phyloP scores from a whole-genome alignment of 2,888 invertebrate species.

The Apodemia hepburni region DNA sequence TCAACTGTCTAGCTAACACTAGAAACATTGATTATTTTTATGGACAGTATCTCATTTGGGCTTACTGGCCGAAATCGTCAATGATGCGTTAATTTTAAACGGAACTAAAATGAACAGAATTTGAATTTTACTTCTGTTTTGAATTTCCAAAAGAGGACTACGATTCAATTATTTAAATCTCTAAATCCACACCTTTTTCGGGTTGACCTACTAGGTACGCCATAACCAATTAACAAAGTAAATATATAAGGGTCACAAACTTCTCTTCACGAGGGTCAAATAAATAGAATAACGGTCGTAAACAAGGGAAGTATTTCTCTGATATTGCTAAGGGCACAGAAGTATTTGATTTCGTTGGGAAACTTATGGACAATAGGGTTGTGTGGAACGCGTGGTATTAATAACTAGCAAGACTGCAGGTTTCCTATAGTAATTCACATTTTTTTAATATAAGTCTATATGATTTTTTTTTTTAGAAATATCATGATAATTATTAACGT shows the following conservation, averaged over 20 bases:
- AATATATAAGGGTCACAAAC: constrained; percentile 13
- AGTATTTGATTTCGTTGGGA: constrained; percentile 12
- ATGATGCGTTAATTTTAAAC: not conserved
- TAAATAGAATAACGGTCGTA: constrained; percentile 11
- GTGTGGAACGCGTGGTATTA: constrained; percentile 6
- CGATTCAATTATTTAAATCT: constrained; percentile 3
- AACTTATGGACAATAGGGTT: not conserved
- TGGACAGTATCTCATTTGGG: too few relatives aligned
- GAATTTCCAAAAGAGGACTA: not conserved
- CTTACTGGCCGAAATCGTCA: not conserved
- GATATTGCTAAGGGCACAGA: constrained; percentile 13
- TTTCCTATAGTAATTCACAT: not conserved
- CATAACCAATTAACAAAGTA: constrained; percentile 9
- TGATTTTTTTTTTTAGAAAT: not conserved
- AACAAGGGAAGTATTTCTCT: constrained; percentile 13
- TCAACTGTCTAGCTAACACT: too few relatives aligned
- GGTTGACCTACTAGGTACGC: constrained; percentile 4
- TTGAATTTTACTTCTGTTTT: not conserved
- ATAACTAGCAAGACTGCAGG: not conserved
- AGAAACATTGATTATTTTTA: too few relatives aligned
- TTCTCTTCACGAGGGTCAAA: constrained; percentile 11
- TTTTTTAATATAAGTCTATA: not conserved
- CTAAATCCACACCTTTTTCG: constrained; percentile 9
- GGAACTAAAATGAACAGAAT: not conserved
- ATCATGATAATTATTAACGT: not conserved